Conservation (phyloP, 2,888 invertebrate genomes). For the Himalopsyche kuldschensis region DNA sequence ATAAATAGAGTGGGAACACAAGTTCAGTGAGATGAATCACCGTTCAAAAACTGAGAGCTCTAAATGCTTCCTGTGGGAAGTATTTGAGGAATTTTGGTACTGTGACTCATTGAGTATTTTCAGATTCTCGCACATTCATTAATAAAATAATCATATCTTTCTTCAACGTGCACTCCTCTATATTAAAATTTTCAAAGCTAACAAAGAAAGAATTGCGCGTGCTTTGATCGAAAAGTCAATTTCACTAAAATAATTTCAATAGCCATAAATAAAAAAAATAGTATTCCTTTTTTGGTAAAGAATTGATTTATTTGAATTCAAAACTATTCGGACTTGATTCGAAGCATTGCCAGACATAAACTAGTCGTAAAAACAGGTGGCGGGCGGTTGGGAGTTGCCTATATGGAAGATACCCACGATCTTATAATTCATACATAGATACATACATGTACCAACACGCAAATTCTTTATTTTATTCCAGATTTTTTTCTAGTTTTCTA, state of each 20-base stretch:
- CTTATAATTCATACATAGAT: too few species aligned
- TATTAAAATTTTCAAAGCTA: too few species aligned
- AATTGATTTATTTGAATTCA: neutral
- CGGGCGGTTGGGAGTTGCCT: neutral
- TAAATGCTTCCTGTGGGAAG: neutral
- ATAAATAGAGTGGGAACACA: neutral
- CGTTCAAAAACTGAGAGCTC: neutral
- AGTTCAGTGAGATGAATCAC: neutral
- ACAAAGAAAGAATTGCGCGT: too few species aligned
- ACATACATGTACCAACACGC: neutral
- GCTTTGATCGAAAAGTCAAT: too few species aligned
- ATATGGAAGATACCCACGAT: neutral
- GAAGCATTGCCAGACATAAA: slow-evolving; percentile 13
- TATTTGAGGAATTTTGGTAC: neutral
- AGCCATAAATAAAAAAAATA: neutral
- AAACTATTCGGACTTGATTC: neutral
- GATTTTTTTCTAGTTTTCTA: neutral
- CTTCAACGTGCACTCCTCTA: too few species aligned
- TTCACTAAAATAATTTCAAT: neutral
- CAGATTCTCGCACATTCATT: neutral
- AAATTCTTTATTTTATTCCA: neutral
- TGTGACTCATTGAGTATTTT: neutral
- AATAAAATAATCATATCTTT: neutral
- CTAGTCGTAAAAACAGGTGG: slow-evolving; percentile 18
- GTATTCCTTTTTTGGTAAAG: neutral